These are phyloP conservation scores for Bedellia somnulentella DNA, from an alignment of 2,888 invertebrate genomes.

Conservation along the genomic window DNA sequence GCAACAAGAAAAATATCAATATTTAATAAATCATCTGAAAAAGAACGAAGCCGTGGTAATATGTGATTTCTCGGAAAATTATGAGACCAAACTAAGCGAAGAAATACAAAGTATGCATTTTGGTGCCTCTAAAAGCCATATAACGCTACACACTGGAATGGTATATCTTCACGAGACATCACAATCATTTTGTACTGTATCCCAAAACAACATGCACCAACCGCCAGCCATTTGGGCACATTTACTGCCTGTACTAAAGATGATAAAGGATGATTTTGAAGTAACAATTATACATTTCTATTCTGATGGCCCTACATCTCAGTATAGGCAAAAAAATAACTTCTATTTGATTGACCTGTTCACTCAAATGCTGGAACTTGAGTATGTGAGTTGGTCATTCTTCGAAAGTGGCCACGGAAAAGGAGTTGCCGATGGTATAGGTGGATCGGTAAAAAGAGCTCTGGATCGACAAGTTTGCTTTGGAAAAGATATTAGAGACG, in stretches of 20 bases:
- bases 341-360: neutral
- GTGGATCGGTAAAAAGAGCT: neutral
- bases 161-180: constrained; percentile 3
- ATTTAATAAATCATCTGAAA: constrained; percentile 1
- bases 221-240: constrained; percentile 11
- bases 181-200: constrained; percentile 8
- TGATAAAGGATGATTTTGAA: neutral
- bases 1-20: constrained; percentile 2
- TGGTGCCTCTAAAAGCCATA: constrained; percentile 6
- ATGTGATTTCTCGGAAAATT: constrained; percentile 8
- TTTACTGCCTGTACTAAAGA: constrained; percentile 1
- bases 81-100: constrained; percentile 5
- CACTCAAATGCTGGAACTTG: neutral
- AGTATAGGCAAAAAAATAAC: neutral
- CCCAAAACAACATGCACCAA: constrained; percentile 5
- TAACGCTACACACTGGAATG: constrained; percentile 7
- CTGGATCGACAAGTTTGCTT: neutral
- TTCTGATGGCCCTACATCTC: neutral
- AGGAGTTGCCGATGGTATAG: too few relatives aligned
- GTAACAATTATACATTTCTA: neutral
- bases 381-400: neutral
- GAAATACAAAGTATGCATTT: constrained; percentile 9
- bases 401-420: too few relatives aligned
- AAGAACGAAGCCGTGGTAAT: constrained; percentile 3
- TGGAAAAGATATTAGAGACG: neutral